phyloP scores from a whole-genome alignment of 2,113 vertebrate species.

The Boulengeromyrus knoepffleri region DNA sequence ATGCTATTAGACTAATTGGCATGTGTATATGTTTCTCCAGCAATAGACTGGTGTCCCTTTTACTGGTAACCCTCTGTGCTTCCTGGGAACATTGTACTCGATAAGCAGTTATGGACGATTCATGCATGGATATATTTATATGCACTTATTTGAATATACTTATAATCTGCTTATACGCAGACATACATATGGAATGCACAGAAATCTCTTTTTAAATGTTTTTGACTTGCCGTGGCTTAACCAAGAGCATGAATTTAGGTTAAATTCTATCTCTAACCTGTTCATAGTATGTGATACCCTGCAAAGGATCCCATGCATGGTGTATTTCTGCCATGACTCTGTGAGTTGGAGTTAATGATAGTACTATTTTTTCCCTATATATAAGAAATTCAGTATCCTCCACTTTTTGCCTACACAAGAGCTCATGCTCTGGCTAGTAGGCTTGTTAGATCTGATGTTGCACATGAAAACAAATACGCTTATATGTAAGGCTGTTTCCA shows the following conservation, averaged over 20 bases:
- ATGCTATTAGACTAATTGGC: not conserved
- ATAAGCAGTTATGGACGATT: not conserved
- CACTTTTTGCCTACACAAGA: not conserved
- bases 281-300: not conserved
- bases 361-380: not conserved
- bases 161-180: too few species aligned
- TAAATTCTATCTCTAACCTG: not conserved
- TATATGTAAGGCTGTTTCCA: not conserved
- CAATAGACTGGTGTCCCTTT: too few species aligned
- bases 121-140: not conserved
- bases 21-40: not conserved
- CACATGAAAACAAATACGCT: not conserved
- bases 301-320: too few species aligned
- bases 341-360: not conserved
- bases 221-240: not conserved
- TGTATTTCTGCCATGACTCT: too few species aligned
- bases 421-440: not conserved
- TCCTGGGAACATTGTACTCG: not conserved
- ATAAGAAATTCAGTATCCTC: not conserved
- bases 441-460: not conserved
- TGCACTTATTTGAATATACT: not conserved
- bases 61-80: not conserved
- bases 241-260: not conserved
- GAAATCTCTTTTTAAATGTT: not conserved
- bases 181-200: not conserved